Evolutionary conservation across 2,888 invertebrate species (phyloP).

Genomic region (Auanema freiburgensis): DNA sequence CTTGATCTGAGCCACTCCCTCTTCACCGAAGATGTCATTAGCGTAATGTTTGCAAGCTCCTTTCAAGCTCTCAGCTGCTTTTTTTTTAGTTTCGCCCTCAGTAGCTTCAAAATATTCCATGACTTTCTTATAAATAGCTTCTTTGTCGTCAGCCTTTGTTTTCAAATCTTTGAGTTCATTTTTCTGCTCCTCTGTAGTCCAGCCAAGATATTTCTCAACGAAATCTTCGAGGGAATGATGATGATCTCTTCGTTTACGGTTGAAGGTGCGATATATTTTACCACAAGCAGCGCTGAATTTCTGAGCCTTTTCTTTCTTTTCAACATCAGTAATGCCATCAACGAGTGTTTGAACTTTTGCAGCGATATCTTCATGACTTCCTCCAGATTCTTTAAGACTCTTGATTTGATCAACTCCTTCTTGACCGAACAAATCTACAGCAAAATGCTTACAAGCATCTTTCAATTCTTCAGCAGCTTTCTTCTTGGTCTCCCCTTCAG

Average conservation of each 20-base stretch:
- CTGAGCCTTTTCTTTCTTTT: constrained; percentile 21
- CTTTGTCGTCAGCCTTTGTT: too few relatives aligned
- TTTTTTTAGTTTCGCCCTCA: constrained; percentile 5
- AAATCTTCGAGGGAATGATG: constrained; percentile 19
- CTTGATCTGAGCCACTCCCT: constrained; percentile 34
- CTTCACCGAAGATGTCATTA: constrained; percentile 39
- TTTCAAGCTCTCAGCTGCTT: constrained; percentile 13
- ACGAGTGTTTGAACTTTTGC: constrained; percentile 23
- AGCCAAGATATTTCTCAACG: constrained; percentile 29
- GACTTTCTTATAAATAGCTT: constrained; percentile 25
- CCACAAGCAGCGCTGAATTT: constrained; percentile 19
- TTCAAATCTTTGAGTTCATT: constrained; percentile 30
- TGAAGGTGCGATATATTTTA: constrained; percentile 23
- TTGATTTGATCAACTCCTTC: constrained; percentile 36
- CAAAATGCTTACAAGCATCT: constrained; percentile 30
- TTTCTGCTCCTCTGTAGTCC: constrained; percentile 41
- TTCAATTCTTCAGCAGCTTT: constrained; percentile 22
- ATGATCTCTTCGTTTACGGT: constrained; percentile 27
- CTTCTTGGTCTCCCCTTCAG: constrained; percentile 14
- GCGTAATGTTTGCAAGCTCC: constrained; percentile 30
- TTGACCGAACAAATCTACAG: constrained; percentile 39
- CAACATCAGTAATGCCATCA: constrained; percentile 12
- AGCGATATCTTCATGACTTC: constrained; percentile 24
- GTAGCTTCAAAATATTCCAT: constrained; percentile 21
- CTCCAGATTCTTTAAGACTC: constrained; percentile 39